phyloP scores from a whole-genome alignment of 2,797 vertebrate species.

The Danio kyathit region DNA sequence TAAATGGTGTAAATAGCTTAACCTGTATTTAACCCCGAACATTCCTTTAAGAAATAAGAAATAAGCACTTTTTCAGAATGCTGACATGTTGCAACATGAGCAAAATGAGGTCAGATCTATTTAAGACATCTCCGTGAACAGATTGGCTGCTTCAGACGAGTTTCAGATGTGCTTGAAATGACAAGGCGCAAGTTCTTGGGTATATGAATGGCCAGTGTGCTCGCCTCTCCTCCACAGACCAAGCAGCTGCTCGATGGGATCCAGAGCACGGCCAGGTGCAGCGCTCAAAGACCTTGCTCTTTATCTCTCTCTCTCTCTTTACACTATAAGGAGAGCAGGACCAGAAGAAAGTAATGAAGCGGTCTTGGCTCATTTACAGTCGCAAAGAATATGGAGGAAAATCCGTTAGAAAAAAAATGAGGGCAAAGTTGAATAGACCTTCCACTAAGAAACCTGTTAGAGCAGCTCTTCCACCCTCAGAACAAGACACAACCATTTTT shows the following conservation, averaged over 20 bases:
- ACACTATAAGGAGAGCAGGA: conserved; percentile 2
- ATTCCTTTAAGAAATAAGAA: conserved; percentile 12
- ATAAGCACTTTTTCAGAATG: not conserved
- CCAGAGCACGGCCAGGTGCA: conserved; percentile 39
- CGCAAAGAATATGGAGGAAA: not conserved
- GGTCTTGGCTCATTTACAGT: conserved; percentile 6
- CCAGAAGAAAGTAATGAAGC: not conserved
- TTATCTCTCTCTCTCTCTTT: conserved; percentile 1
- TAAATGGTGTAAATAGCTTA: conserved; percentile 12
- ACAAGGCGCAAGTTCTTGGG: not conserved
- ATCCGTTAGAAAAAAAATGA: not conserved
- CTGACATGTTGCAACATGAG: conserved; percentile 18
- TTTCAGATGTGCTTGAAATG: conserved; percentile 8
- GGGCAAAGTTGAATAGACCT: not conserved
- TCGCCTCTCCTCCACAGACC: not conserved
- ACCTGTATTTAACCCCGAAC: conserved; percentile 23
- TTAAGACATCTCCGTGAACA: not conserved
- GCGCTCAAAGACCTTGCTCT: not conserved
- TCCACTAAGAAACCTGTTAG: not conserved
- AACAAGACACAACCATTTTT: conserved; percentile 6
- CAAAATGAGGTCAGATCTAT: conserved; percentile 1
- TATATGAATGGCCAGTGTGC: conserved; percentile 26
- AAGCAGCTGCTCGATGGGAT: conserved; percentile 42
- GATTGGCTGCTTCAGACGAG: not conserved
- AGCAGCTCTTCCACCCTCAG: not conserved